Base-by-base conservation (phyloP, 2,113 vertebrate genomes). In the Chitala chitala region DNA sequence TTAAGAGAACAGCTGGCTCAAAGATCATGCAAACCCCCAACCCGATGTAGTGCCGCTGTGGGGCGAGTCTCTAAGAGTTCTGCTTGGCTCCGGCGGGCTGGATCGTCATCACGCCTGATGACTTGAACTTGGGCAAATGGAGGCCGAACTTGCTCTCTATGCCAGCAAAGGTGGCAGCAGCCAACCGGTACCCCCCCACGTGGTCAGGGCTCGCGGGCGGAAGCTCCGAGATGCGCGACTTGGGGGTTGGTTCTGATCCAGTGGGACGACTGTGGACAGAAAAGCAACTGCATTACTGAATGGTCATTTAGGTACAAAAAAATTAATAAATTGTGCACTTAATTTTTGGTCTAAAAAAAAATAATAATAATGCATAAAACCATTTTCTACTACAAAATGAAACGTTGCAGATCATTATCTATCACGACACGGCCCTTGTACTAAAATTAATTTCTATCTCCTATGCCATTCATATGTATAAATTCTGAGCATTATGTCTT, bases 61-160 rank as follows among this genome's bases (percentile, higher is more conserved):
- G 31, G 15, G 4, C 31, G 22, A 24, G 26, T 69, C 76, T 53
- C 77, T 83, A 89, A 1, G 84, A 81, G 42, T 78, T 59, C 59
- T 85, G 72, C 72, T 73, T 72, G 61, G 82, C 73, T 56, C 3
- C 71, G 22, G 84, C 86, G 72, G 85, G 50, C 73, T 92, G 92
- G 79, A 89, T 90, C 78, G 89, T 83, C 42, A 83, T 53, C 42
- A 78, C 68, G 31, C 6, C 84, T 22, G 91, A 78, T 73, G 92
- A 73, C 76, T 84, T 93, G 86, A 98, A 98, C 82, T 95, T 98
- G 26, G 96, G 95, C 80, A 98, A 90, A 78, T 95, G 95, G 4
- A 97, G 91, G 58, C 95, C 96, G 71, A 98, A 98, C 83, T 98
- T 98, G 78, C 94, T 94, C 85, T 98, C 96, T 78, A 98, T 94